Evolutionary conservation across 2,888 invertebrate species (phyloP).

Genomic region (Melieria crassipennis): DNA sequence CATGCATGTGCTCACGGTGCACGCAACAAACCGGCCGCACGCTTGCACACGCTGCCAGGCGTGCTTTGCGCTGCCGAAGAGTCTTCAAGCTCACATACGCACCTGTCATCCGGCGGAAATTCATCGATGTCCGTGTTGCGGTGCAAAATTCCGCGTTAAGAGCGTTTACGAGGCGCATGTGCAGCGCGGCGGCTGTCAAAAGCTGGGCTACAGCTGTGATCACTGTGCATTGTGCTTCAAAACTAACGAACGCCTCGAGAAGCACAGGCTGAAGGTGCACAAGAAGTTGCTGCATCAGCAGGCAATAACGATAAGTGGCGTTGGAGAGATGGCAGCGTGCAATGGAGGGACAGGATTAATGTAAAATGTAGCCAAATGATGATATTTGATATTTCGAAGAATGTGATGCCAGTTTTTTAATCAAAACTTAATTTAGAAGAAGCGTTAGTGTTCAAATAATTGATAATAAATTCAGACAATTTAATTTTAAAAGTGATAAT

Average conservation of each 20-base stretch:
- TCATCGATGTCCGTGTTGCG: conserved; percentile 25
- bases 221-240: conserved; percentile 31
- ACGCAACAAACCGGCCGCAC: conserved; percentile 19
- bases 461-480: no score
- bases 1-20: conserved; percentile 21
- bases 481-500: no score
- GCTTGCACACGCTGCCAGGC: conserved; percentile 20
- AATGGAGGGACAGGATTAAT: no score
- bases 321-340: no score
- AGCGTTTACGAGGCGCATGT: conserved; percentile 27
- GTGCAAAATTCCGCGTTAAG: conserved; percentile 27
- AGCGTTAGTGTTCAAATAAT: no score
- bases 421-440: no score
- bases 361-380: no score
- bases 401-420: no score
- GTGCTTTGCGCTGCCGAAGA: conserved; percentile 17
- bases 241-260: conserved; percentile 22
- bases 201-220: conserved; percentile 25
- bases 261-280: conserved; percentile 26
- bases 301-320: neutral
- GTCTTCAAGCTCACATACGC: conserved; percentile 24
- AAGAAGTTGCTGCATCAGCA: conserved; percentile 9
- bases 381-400: no score
- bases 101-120: conserved; percentile 26
- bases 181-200: conserved; percentile 29